Percentiles rank a stretch among this genome's conserved stretches.
These are phyloP conservation scores for Coranthus polyacanthus DNA, from an alignment of 2,797 vertebrate genomes.

Conservation along the genomic window DNA sequence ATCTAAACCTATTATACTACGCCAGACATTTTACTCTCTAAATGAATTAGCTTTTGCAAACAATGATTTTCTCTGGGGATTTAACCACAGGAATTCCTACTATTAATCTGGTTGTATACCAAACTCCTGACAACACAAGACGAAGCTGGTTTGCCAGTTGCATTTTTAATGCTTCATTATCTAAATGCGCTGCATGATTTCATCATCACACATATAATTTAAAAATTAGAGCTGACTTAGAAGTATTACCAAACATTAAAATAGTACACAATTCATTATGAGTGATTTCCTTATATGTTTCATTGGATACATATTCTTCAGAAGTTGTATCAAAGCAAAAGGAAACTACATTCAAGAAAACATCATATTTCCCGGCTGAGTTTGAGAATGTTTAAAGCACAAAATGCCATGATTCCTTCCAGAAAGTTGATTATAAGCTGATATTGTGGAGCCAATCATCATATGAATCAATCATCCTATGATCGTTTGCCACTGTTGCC, in stretches of 20 bases:
- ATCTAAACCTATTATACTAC: constrained; percentile 51
- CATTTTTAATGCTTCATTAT: constrained; percentile 30
- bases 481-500: constrained; percentile 33
- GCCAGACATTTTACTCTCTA: constrained; percentile 49
- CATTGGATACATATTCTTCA: background rate
- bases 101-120: constrained; percentile 29
- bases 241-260: constrained; percentile 2
- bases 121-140: constrained; percentile 61
- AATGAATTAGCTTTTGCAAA: constrained; percentile 68
- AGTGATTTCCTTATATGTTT: constrained; percentile 6
- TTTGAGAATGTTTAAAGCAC: constrained; percentile 10
- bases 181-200: too few relatives aligned
- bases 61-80: constrained; percentile 59
- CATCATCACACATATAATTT: too few relatives aligned
- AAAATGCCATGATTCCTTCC: constrained; percentile 16
- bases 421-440: constrained; percentile 46
- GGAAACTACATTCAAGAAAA: constrained; percentile 24
- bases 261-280: background rate
- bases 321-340: constrained; percentile 11
- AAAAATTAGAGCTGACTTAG: constrained; percentile 6
- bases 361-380: background rate
- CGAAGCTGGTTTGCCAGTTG: constrained; percentile 40
- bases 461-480: constrained; percentile 41
- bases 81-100: constrained; percentile 64
- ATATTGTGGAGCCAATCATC: constrained; percentile 21